phyloP scores from a whole-genome alignment of 2,113 vertebrate species.

The Proteles cristata region DNA sequence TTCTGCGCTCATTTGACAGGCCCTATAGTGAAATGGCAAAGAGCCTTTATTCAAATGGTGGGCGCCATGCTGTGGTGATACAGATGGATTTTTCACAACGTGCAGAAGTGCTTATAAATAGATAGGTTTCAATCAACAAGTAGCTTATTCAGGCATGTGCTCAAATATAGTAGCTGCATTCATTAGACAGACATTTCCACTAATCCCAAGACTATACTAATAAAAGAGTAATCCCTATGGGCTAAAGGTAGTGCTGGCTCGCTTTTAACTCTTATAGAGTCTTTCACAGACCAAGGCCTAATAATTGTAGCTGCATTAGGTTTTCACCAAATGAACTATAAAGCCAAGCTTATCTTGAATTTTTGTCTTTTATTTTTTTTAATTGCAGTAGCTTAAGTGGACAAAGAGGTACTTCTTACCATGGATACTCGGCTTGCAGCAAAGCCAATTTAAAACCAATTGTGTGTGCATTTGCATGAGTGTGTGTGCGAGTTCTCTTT shows the following conservation, averaged over 20 bases:
- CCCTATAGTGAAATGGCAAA: constrained; percentile 8
- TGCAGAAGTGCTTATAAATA: constrained; percentile 84
- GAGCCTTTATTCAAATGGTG: constrained; percentile 46
- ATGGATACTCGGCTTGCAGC: not conserved
- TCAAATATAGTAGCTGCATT: constrained; percentile 86
- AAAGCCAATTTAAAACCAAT: not conserved
- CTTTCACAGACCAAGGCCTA: constrained; percentile 64
- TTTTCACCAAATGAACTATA: constrained; percentile 72
- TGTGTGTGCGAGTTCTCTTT: not conserved
- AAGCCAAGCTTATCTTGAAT: constrained; percentile 60
- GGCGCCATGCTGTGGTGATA: constrained; percentile 43
- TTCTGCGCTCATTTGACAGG: not conserved
- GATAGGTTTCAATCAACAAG: constrained; percentile 81
- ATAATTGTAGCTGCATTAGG: constrained; percentile 64
- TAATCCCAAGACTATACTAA: constrained; percentile 83
- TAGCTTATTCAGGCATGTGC: constrained; percentile 83
- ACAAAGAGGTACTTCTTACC: constrained; percentile 58
- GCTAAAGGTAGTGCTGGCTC: constrained; percentile 64
- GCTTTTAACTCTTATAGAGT: constrained; percentile 65
- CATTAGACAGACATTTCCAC: constrained; percentile 85
- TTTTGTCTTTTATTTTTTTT: constrained; percentile 41
- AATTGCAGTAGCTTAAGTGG: constrained; percentile 33
- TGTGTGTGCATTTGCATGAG: not conserved
- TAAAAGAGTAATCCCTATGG: constrained; percentile 82
- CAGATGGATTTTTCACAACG: constrained; percentile 71